Evolutionary conservation across 2,113 vertebrate species (phyloP).

Genomic region (Rhizomys pruinosus): DNA sequence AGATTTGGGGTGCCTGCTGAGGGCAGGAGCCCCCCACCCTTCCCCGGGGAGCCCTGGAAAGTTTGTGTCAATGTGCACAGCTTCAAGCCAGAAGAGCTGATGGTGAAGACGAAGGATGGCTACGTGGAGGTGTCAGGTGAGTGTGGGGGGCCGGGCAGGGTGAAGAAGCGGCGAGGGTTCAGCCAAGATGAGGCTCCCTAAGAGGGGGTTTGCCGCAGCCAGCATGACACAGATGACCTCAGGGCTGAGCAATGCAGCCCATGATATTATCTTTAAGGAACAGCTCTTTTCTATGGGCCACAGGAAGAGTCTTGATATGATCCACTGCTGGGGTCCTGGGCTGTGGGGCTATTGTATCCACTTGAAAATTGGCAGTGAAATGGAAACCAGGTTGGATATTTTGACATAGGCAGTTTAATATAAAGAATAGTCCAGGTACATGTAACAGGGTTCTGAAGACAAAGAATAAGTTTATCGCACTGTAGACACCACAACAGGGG

Average conservation of each 20-base stretch:
- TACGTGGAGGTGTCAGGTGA: conserved; percentile 99
- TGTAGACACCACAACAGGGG: not conserved
- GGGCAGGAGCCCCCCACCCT: conserved; percentile 87
- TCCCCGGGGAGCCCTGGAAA: conserved; percentile 95
- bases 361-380: not conserved
- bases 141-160: conserved; percentile 22
- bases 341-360: not conserved
- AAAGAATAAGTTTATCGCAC: not conserved
- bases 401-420: not conserved
- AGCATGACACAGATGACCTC: conserved; percentile 48
- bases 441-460: not conserved
- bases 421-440: not conserved
- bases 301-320: not conserved
- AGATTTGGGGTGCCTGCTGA: conserved; percentile 89
- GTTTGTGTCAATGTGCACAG: conserved; percentile 99
- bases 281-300: not conserved
- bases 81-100: conserved; percentile 95
- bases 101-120: conserved; percentile 95
- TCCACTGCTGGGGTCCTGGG: not conserved
- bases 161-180: not conserved
- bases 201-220: not conserved
- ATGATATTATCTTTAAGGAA: not conserved
- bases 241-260: conserved; percentile 60
- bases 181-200: not conserved
- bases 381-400: not conserved